A percentile compares a stretch with the other conserved stretches of the same genome.
Conservation (phyloP, 1,140 invertebrate genomes). For the Lepidostoma basale region DNA sequence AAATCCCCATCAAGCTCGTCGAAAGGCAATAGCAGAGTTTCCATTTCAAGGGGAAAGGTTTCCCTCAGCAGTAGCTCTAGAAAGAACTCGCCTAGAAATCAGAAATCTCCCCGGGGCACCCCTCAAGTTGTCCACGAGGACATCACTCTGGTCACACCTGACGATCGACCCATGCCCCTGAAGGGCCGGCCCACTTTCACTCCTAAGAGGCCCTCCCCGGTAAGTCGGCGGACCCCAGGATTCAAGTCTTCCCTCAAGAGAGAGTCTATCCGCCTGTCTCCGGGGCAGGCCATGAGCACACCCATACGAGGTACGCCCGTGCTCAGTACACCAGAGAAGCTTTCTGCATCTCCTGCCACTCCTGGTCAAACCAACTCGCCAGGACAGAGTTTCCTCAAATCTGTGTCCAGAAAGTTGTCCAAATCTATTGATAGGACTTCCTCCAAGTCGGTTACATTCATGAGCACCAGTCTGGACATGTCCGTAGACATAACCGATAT, state of each 20-base stretch:
- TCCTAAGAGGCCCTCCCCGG: conserved; percentile 19
- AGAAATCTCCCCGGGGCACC: background rate
- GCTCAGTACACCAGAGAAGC: background rate
- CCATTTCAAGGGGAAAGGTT: no score
- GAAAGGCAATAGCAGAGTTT: no score
- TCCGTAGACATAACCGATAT: background rate
- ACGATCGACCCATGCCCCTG: background rate
- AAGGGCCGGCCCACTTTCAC: conserved; percentile 14
- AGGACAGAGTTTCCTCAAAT: background rate
- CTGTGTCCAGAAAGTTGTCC: conserved; percentile 4
- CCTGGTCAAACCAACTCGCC: background rate
- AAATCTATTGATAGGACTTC: background rate
- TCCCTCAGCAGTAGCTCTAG: no score
- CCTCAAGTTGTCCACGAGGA: background rate
- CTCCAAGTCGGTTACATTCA: conserved; percentile 17
- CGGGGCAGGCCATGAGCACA: conserved; percentile 3
- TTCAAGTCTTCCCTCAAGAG: conserved; percentile 6
- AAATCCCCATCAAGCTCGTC: no score
- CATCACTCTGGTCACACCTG: background rate
- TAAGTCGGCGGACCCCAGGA: background rate
- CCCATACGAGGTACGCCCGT: conserved; percentile 8
- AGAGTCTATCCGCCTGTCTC: background rate
- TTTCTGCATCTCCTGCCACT: background rate
- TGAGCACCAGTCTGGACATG: background rate
- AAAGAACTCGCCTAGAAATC: no score